A percentile compares a stretch with the other conserved stretches of the same genome.
These are phyloP conservation scores for Macrotrachela quadricornifera DNA, from an alignment of 1,140 invertebrate genomes.

Conservation along the genomic window DNA sequence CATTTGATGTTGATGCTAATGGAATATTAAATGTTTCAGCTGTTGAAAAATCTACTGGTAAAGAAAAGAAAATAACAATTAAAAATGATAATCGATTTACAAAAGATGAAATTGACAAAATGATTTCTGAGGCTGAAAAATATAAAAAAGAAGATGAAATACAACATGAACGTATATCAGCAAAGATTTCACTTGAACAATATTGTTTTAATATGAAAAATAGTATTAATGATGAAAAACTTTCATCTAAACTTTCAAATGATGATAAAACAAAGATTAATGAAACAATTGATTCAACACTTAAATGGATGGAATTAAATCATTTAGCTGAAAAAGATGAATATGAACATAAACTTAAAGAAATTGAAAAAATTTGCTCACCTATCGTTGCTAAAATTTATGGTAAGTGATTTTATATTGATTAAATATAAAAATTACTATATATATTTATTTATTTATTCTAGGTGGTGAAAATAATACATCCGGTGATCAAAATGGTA, in stretches of 20 bases:
- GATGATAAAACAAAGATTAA: constrained; percentile 60
- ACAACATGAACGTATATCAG: constrained; percentile 16
- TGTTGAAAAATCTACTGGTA: constrained; percentile 48
- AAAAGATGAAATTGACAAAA: constrained; percentile 34
- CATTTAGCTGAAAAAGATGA: constrained; percentile 30
- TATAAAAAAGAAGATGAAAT: constrained; percentile 32
- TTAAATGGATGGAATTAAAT: constrained; percentile 40
- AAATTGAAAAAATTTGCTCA: constrained; percentile 19
- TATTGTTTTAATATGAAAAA: constrained; percentile 76
- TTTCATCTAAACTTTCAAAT: constrained; percentile 45
- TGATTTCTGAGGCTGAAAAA: constrained; percentile 37
- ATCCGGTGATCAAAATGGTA: not conserved
- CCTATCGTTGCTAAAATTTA: constrained; percentile 18
- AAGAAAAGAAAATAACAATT: constrained; percentile 37
- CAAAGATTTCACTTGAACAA: constrained; percentile 19
- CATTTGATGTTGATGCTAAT: constrained; percentile 56
- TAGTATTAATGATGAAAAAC: constrained; percentile 47
- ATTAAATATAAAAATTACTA: not conserved
- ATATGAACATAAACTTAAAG: constrained; percentile 24
- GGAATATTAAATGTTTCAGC: constrained; percentile 56
- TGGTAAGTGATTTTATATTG: constrained; percentile 12
- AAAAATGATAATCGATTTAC: constrained; percentile 33
- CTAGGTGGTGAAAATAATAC: not conserved
- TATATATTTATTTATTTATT: not conserved
- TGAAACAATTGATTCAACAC: constrained; percentile 75